Evolutionary conservation across 2,797 vertebrate species (phyloP), one percentile per base, ranked within the genome.

Genomic region (Paedocypris micromegethes): DNA sequence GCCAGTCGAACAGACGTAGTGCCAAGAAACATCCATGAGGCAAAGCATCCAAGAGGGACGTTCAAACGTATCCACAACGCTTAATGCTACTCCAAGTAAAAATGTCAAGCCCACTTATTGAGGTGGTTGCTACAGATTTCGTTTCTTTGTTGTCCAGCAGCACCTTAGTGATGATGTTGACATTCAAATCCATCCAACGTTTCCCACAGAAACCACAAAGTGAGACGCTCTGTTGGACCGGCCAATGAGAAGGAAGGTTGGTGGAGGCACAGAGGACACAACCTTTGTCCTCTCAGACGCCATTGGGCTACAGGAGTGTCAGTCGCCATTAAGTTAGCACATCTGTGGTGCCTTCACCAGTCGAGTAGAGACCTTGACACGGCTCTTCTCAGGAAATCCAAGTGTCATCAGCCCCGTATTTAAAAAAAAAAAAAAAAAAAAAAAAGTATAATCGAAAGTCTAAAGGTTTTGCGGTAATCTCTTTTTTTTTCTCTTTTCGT

Each of bases 381-480:
- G 7, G 56, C 70, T 64, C 63, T 40, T 67, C 41, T 43, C 64
- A 55, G n/a, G 54, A 50, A 70, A 62, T 46, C 59, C 59, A 9
- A 62, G 46, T 38, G 9, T 74, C 68, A 73, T 65, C 71, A 68
- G 68, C 83, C 78, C 50, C 66, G 69, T 69, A 87, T 70, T 83
- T 77, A 83, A 77, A 83, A 65, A 77, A 83, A 77, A 83, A 65
- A 62, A 83, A 52, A 57, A 44, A 43, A 60, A 49, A 41, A 50
- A 61, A 63, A 9, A 81, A 23, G 23, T 23, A 23, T 23, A 23
- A 23, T 23, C 1, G 72, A 84, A 68, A 82, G 5, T 75, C 82
- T 88, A 84, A 88, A 85, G 54, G 75, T 79, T 81, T 78, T 80
- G 63, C 47, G 76, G 74, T 79, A 83, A 81, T 82, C 83, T 75